Conservation (phyloP, 1,140 invertebrate genomes). For the Grapholita molesta region DNA sequence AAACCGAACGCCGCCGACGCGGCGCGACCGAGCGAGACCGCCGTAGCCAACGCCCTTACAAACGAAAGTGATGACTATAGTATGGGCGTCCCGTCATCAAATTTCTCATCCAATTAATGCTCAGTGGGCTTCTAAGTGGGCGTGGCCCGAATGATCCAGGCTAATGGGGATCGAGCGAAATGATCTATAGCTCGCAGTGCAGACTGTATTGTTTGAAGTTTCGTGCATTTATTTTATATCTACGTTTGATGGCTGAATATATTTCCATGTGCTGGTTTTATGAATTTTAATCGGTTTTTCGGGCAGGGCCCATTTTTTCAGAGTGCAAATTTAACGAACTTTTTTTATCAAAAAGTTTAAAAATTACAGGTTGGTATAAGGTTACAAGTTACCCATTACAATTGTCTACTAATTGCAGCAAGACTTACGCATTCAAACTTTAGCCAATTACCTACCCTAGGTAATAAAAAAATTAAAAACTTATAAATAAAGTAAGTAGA, state of each 20-base stretch:
- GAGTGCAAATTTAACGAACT: not conserved
- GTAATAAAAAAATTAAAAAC: too few species aligned
- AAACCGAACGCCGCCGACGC: constrained; percentile 35
- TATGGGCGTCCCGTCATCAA: constrained; percentile 62
- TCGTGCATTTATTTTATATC: constrained; percentile 65
- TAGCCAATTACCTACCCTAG: too few species aligned
- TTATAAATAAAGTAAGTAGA: too few species aligned
- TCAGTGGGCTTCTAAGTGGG: constrained; percentile 70
- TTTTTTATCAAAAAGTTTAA: not conserved
- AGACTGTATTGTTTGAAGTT: constrained; percentile 69
- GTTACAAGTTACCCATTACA: too few species aligned
- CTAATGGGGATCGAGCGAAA: constrained; percentile 71
- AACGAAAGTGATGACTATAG: constrained; percentile 38
- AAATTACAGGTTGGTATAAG: too few species aligned
- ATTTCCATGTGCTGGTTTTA: constrained; percentile 51
- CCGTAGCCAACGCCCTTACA: not conserved
- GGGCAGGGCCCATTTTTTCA: not conserved
- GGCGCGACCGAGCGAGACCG: constrained; percentile 32
- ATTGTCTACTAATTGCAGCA: too few species aligned
- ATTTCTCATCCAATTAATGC: constrained; percentile 69
- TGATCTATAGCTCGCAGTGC: constrained; percentile 71
- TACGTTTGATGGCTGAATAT: constrained; percentile 68
- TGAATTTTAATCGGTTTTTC: constrained; percentile 41
- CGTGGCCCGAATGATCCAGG: constrained; percentile 55
- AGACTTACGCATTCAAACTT: too few species aligned